Conservation (phyloP, 2,797 vertebrate genomes). For the Acanthurus lineatus region DNA sequence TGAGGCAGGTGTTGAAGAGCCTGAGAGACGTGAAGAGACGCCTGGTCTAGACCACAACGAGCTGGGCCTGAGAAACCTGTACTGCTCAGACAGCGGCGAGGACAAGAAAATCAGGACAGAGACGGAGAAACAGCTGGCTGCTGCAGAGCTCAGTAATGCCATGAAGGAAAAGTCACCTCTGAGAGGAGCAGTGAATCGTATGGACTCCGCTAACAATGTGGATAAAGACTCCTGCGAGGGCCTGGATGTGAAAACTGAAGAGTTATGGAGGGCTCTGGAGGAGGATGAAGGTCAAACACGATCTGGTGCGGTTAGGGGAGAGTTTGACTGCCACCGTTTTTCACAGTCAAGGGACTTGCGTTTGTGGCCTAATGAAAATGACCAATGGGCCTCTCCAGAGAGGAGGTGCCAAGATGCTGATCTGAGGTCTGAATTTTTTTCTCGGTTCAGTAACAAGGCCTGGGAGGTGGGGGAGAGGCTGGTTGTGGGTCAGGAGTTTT, state of each 20-base stretch:
- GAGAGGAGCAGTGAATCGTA: conserved; percentile 46
- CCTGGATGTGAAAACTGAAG: conserved; percentile 76
- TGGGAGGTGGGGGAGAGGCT: conserved; percentile 80
- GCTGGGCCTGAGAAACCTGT: conserved; percentile 83
- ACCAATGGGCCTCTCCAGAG: conserved; percentile 86
- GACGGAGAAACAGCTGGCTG: conserved; percentile 75
- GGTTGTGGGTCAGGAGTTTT: conserved; percentile 80
- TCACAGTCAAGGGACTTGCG: conserved; percentile 74
- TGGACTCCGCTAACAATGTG: conserved; percentile 41
- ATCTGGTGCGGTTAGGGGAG: conserved; percentile 70
- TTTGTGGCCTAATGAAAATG: conserved; percentile 85
- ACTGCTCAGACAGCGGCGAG: conserved; percentile 68
- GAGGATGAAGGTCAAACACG: conserved; percentile 68
- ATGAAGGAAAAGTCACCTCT: conserved; percentile 74
- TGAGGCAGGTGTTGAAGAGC: conserved; percentile 49
- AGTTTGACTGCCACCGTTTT: conserved; percentile 82
- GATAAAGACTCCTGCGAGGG: conserved; percentile 67
- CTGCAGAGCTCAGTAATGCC: conserved; percentile 77
- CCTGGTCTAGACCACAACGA: conserved; percentile 78
- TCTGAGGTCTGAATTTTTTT: conserved; percentile 81
- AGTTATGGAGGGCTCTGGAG: conserved; percentile 77
- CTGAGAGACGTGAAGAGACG: conserved; percentile 44
- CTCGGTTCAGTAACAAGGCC: conserved; percentile 73
- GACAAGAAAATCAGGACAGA: conserved; percentile 69
- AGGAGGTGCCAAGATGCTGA: conserved; percentile 77